phyloP scores from a whole-genome alignment of 1,140 invertebrate genomes.

The Fopius arisanus region DNA sequence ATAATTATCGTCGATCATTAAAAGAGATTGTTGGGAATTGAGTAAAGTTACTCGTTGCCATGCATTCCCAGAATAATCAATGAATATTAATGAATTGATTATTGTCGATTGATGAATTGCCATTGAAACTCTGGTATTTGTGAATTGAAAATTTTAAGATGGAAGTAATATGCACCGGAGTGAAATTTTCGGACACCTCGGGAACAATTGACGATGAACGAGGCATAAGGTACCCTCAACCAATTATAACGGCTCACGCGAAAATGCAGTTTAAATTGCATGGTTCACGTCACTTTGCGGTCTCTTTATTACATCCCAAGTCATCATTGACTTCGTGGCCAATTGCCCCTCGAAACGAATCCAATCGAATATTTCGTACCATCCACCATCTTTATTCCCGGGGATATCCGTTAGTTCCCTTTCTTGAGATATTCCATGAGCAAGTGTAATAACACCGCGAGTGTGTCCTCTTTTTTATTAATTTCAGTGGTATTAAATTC shows the following conservation, averaged over 20 bases:
- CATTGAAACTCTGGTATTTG: not conserved
- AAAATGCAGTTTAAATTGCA: conserved; percentile 57
- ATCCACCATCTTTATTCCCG: not conserved
- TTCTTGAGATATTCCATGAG: not conserved
- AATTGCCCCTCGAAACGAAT: not conserved
- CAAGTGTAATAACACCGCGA: not conserved
- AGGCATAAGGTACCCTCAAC: conserved; percentile 22
- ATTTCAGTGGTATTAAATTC: conserved; percentile 10
- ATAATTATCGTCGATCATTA: not conserved
- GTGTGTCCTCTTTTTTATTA: conserved; percentile 11
- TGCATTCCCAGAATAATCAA: too few relatives aligned
- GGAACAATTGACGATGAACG: not conserved
- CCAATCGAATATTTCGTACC: conserved; percentile 10
- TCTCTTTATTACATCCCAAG: conserved; percentile 12
- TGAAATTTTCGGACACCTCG: not conserved
- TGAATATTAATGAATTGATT: too few relatives aligned
- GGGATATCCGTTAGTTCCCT: not conserved
- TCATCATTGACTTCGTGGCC: conserved; percentile 4
- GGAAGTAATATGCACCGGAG: too few relatives aligned
- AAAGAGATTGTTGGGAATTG: too few relatives aligned
- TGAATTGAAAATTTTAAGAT: too few relatives aligned
- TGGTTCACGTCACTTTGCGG: conserved; percentile 36
- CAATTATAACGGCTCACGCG: conserved; percentile 57
- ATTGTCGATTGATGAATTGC: too few relatives aligned
- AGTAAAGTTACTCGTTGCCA: too few relatives aligned